Base-by-base conservation (phyloP, 2,888 invertebrate genomes). In the Leucophora obtusa region DNA sequence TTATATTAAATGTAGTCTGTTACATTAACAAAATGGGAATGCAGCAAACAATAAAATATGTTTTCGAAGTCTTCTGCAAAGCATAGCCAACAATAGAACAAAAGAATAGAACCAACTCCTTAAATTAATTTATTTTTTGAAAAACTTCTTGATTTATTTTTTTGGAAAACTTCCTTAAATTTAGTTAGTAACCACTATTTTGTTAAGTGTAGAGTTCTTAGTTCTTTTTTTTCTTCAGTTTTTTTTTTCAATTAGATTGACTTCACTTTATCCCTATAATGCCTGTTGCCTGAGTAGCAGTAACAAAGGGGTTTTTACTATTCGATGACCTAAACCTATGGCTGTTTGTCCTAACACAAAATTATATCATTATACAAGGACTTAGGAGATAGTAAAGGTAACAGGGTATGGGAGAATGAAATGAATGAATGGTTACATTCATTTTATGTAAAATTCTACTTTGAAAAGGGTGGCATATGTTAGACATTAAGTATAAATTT, bases 241-340 rank as follows among this genome's bases (percentile, higher is more conserved):
- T 24, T 60, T 56, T 15, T 43, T 58, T 74, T 72, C 56, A 75
- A 68, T 76, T 65, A 69, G 17, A 72, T 68, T 72, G 63, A 53
- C 72, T 50, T 58, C 38, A 47, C 11, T 24, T 58, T 68, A 65
- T 69, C 59, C 59, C 28, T 33, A 21, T 51, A 51, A 33, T 47
- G 5, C 11, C 43, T 35, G 35, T 7, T 11, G 56, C 43, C 69
- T 76, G 54, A 73, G 69, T 65, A 54, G 65, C 72, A 54, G 63
- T 33, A 62, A 38, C 33, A 73, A 73, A 69, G 24, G 62, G 28
- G 15, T 47, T 54, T 75, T 56, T 50, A 5, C 43, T 47, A 43
- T 71, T 58, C 66, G 62, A 58, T 59, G 65, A 59, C 72, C 63
- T 69, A 10, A 68, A 76, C 35, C 68, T 69, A 51, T 53, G 63